Base-by-base conservation (phyloP, 2,888 invertebrate genomes). In the Allygus modestus region DNA sequence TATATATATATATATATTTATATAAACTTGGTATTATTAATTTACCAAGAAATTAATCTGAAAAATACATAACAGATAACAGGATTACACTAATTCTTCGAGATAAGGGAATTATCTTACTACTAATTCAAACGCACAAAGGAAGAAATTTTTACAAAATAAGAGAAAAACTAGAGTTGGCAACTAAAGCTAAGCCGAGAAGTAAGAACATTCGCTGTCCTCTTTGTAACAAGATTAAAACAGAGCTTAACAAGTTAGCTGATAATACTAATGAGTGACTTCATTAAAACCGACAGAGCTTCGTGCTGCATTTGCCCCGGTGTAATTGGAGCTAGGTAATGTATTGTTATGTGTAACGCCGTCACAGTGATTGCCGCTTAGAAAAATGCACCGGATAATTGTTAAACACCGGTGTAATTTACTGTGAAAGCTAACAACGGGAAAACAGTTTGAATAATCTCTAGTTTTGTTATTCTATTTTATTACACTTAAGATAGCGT, bases 221-320 rank as follows among this genome's bases (percentile, higher is more conserved):
- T 73, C 73, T 73, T 73, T 73, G 73, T 73, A 65, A 65, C 65
- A 31, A 65, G 65, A 65, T 65, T 65, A 65, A 65, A 65, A 73
- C 73, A 43, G 73, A 31, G 41, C 73, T 73, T 73, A 73, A 73
- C 73, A 73, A 41, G 73, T 73, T 73, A 73, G 41, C 73, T 37
- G 73, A 73, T 73, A 43, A 73, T 41, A 73, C 73, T 73, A 73
- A 73, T 41, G 73, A 73, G 73, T 73, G 41, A 41, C 73, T 73
- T 73, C 43, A 73, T 73, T 73, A 73, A 41, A 41, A 12, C 9
- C 20, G 73, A 11, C 17, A 17, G 1, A 12, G 28, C 15, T 31
- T 31, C 28, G 15, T 15, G 65, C 65, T 26, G 65, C 28, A 31
- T 65, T 65, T 20, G 5, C 65, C 20, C 1, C 23, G 15, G 26